Conservation (phyloP, 2,888 invertebrate species). For the Tridacna crocea region DNA sequence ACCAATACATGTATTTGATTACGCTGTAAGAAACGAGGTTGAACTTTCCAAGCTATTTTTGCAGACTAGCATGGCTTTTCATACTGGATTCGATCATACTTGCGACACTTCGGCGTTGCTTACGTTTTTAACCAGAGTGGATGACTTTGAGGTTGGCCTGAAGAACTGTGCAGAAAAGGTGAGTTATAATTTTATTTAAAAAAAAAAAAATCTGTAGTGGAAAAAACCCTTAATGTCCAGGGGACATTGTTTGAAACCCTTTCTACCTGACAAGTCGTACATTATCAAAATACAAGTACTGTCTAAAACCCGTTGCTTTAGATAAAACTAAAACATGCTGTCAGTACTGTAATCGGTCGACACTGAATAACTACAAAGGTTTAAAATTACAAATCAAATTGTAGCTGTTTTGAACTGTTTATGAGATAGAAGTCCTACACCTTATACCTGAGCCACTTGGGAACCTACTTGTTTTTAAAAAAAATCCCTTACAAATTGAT, state of each 20-base stretch:
- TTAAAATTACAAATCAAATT: too few species aligned
- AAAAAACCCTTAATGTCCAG: background rate
- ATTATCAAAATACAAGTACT: too few species aligned
- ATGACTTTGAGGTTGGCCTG: background rate
- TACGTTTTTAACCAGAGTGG: slow-evolving; percentile 33
- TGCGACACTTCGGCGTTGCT: slow-evolving; percentile 52
- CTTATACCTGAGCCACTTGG: background rate
- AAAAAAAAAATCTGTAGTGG: background rate
- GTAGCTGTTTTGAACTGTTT: too few species aligned
- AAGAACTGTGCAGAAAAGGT: background rate
- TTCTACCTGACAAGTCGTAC: too few species aligned
- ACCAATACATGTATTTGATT: slow-evolving; percentile 38
- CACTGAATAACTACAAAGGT: too few species aligned
- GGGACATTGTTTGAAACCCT: too few species aligned
- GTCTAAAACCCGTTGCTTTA: too few species aligned
- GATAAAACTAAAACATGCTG: too few species aligned
- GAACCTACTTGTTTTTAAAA: too few species aligned
- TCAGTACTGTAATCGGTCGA: too few species aligned
- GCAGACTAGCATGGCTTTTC: slow-evolving; percentile 43
- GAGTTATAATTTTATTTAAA: background rate
- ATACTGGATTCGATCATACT: slow-evolving; percentile 46
- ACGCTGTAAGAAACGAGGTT: slow-evolving; percentile 34
- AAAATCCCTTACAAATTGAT: too few species aligned
- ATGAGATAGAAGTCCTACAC: too few species aligned
- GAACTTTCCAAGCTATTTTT: slow-evolving; percentile 54